Percentiles rank a stretch among this genome's conserved stretches.
phyloP scores from a whole-genome alignment of 1,140 invertebrate species.

The Octopus bimaculoides region DNA sequence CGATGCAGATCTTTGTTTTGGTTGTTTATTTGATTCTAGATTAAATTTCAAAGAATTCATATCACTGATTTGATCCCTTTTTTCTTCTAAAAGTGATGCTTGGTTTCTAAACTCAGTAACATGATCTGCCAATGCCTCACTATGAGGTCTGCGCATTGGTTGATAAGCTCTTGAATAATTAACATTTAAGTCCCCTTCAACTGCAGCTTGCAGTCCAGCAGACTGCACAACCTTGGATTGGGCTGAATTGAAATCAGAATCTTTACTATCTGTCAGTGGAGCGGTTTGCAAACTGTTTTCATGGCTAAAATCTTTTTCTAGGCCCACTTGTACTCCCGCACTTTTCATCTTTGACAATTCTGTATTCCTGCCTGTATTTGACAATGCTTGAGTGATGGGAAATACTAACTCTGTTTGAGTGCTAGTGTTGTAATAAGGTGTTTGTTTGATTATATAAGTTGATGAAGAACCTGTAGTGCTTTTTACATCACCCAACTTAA shows the following conservation, averaged over 20 bases:
- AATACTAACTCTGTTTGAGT: constrained; percentile 40
- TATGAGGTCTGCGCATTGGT: background rate
- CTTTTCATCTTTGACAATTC: constrained; percentile 20
- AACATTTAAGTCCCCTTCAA: no score
- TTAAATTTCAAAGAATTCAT: background rate
- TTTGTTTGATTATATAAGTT: constrained; percentile 28
- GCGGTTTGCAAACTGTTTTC: background rate
- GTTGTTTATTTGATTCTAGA: background rate
- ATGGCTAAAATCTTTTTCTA: background rate
- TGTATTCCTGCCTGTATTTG: constrained; percentile 14
- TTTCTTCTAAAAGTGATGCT: no score
- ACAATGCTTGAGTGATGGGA: background rate
- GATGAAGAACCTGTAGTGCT: no score
- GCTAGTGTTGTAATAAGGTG: constrained; percentile 50
- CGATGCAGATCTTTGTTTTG: background rate
- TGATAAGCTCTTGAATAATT: background rate
- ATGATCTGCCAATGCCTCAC: background rate
- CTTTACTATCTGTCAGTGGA: no score
- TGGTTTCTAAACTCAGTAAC: no score
- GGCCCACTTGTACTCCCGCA: background rate
- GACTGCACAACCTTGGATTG: no score
- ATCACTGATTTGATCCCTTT: background rate
- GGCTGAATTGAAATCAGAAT: no score
- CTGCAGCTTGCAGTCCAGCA: no score
- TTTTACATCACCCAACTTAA: no score